Base-by-base conservation (phyloP, 1,140 invertebrate species). In the Drusus annulatus region DNA sequence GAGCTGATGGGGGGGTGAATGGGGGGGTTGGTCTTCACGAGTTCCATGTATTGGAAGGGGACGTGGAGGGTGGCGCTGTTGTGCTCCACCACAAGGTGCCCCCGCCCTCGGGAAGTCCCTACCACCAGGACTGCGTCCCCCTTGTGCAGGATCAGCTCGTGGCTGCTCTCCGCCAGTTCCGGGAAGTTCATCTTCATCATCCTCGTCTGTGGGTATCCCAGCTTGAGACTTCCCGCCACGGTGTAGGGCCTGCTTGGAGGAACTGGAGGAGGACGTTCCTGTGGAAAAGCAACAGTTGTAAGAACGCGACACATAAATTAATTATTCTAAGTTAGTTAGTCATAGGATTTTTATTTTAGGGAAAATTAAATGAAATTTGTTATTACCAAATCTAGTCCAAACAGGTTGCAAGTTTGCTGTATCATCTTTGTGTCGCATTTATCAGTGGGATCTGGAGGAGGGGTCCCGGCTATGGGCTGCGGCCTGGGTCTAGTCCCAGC, bases 161-260 rank as follows among this genome's bases (percentile, higher is more conserved):
- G 91, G 89, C 79, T 90, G 89, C 84, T 89, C 86, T 74, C 87
- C 86, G 63, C 87, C 86, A 86, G 90, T 88, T 92, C 92, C 5
- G 95, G 94, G 90, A 95, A 98, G 81, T 95, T 94, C 91, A 94
- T 94, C 88, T 96, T 96, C 95, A 98, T 96, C 25, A 96, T 90
- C 85, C 97, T 92, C 74, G 94, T 96, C 89, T 98, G 97, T 45
- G 97, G 97, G 90, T 98, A 98, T 80, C 95, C 94, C 76, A 98
- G 88, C 90, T 98, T 98, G n/a, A 96, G 95, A 88, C 97, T 97
- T 78, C 96, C 96, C 31, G 94, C 91, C 52, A 98, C 95, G 28
- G 96, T 98, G 88, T 98, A 98, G 0, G 95, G 93, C 81, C 97
- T 92, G 84, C 95, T 95, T 4, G 95, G 95, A 5, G 97, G 97